Evolutionary conservation across 2,797 vertebrate genomes (phyloP).

Genomic region (Rhincodon typus): DNA sequence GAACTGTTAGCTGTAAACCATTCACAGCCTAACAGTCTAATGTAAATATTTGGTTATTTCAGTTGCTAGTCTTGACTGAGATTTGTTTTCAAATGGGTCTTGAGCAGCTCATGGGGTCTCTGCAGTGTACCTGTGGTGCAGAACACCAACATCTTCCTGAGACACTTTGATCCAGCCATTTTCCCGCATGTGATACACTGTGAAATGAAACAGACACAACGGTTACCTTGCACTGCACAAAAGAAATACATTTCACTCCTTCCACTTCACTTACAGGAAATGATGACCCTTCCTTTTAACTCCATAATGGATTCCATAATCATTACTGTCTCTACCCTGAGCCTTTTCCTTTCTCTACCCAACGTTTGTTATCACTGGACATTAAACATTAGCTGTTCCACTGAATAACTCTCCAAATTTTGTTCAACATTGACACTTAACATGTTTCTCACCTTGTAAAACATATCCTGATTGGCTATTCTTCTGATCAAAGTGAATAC

Average conservation of each 20-base stretch:
- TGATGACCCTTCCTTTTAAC: too few relatives aligned
- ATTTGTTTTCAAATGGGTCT: neutral
- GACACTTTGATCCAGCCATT: slow-evolving; percentile 37
- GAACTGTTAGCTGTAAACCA: neutral
- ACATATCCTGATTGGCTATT: too few relatives aligned
- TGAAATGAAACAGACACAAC: neutral
- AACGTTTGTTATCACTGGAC: too few relatives aligned
- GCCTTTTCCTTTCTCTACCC: too few relatives aligned
- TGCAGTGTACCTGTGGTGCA: slow-evolving; percentile 28
- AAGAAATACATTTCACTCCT: neutral
- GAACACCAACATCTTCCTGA: slow-evolving; percentile 31
- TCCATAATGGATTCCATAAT: too few relatives aligned
- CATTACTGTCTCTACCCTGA: too few relatives aligned
- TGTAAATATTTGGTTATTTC: neutral
- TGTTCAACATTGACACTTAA: too few relatives aligned
- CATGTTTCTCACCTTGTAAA: too few relatives aligned
- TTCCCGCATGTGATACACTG: slow-evolving; percentile 39
- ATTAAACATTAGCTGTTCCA: too few relatives aligned
- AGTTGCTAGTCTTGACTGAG: neutral
- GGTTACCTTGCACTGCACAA: neutral
- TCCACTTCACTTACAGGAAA: neutral
- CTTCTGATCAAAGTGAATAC: too few relatives aligned
- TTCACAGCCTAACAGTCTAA: neutral
- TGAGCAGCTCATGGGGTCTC: neutral
- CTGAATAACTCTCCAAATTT: too few relatives aligned